phyloP scores from a whole-genome alignment of 2,113 vertebrate species.

The Cygnus buccinator region DNA sequence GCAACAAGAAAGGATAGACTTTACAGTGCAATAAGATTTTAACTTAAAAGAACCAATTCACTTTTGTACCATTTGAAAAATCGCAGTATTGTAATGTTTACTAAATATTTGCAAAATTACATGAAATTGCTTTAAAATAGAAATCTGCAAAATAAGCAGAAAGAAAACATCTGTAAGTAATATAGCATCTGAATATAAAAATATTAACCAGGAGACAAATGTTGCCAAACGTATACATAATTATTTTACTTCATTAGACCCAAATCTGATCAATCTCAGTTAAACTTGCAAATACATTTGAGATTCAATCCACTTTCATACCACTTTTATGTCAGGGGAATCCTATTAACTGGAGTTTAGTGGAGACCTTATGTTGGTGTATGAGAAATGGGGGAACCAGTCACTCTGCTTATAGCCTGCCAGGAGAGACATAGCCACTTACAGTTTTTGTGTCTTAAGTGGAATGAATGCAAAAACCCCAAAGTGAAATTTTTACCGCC shows the following conservation, averaged over 20 bases:
- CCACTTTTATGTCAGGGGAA: neutral
- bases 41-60: neutral
- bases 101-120: slow-evolving; percentile 31
- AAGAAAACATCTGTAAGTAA: slow-evolving; percentile 51
- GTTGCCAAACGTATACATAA: slow-evolving; percentile 23
- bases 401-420: neutral
- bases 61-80: slow-evolving; percentile 14
- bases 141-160: slow-evolving; percentile 28
- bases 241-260: slow-evolving; percentile 29
- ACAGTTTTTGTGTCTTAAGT: slow-evolving; percentile 22
- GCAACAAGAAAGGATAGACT: neutral
- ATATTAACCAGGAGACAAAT: slow-evolving; percentile 23
- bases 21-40: neutral
- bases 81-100: neutral
- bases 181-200: slow-evolving; percentile 15
- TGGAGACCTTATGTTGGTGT: neutral
- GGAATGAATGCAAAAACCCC: neutral
- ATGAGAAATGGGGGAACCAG: neutral
- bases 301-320: neutral
- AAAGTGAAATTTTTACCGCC: slow-evolving; percentile 20
- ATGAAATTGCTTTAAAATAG: slow-evolving; percentile 25
- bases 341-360: neutral
- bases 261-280: neutral
- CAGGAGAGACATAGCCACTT: slow-evolving; percentile 28
- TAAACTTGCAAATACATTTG: neutral